A percentile compares a stretch with the other conserved stretches of the same genome.
Evolutionary conservation across 2,113 vertebrate genomes (phyloP).

Genomic region (Thamnophis sirtalis): DNA sequence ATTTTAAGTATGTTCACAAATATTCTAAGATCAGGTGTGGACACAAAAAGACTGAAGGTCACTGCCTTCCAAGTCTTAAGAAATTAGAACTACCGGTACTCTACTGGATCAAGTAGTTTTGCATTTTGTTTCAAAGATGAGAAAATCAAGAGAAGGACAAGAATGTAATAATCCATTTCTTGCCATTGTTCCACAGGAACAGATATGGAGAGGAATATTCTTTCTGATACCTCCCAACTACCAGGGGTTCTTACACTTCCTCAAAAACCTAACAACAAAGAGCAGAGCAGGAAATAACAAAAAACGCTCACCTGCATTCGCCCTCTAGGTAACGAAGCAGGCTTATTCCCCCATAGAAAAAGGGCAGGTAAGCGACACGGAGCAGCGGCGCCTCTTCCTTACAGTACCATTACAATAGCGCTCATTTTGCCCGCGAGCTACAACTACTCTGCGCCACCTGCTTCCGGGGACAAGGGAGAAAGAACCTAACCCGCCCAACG

Average conservation of each 20-base stretch:
- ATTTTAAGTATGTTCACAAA: not conserved
- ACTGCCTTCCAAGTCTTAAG: not conserved
- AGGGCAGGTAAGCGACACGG: not conserved
- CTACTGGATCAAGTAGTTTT: not conserved
- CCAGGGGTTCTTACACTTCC: not conserved
- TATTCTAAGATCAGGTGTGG: not conserved
- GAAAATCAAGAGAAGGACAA: not conserved
- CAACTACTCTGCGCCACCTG: not conserved
- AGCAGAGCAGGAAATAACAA: not conserved
- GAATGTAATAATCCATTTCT: not conserved
- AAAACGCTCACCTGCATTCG: not conserved
- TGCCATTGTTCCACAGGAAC: not conserved
- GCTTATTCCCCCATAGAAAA: not conserved
- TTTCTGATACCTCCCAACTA: not conserved
- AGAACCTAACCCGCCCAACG: not conserved
- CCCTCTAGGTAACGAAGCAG: too few relatives aligned
- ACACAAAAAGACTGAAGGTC: not conserved
- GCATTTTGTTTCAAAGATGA: not conserved
- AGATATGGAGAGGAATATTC: not conserved
- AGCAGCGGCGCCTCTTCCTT: not conserved
- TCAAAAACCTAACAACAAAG: not conserved
- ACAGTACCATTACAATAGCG: too few relatives aligned
- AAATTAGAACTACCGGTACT: not conserved
- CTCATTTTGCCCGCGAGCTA: not conserved
- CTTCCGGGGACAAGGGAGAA: not conserved